phyloP scores from a whole-genome alignment of 2,888 invertebrate species.

The Cordylochernes scorpioides region DNA sequence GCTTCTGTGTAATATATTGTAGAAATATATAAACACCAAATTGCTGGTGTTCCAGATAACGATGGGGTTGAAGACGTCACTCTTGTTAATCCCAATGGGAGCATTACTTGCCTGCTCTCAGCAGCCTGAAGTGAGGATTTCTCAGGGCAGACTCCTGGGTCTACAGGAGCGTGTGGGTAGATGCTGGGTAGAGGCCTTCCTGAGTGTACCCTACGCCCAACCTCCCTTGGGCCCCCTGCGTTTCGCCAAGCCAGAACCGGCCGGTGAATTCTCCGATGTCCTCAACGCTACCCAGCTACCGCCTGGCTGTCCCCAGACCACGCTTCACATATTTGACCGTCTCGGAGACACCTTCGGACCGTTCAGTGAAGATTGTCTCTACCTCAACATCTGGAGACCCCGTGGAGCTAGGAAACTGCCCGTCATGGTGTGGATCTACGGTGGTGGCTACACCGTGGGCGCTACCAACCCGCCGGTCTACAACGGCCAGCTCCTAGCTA shows the following conservation, averaged over 20 bases:
- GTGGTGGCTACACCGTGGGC: slow-evolving; percentile 27
- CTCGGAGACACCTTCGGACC: slow-evolving; percentile 25
- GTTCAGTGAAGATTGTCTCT: slow-evolving; percentile 27
- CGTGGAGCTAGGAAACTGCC: slow-evolving; percentile 24
- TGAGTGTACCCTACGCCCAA: slow-evolving; percentile 23
- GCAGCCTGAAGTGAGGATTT: too few species aligned
- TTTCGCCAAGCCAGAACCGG: slow-evolving; percentile 20
- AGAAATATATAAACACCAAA: too few species aligned
- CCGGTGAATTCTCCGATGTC: slow-evolving; percentile 17
- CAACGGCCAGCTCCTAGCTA: slow-evolving; percentile 23
- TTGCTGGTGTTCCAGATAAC: too few species aligned
- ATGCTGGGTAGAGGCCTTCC: slow-evolving; percentile 18
- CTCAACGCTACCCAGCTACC: slow-evolving; percentile 22
- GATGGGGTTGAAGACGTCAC: too few species aligned
- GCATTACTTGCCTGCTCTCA: too few species aligned
- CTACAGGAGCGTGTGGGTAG: too few species aligned
- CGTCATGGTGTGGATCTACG: slow-evolving; percentile 19
- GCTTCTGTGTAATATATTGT: too few species aligned
- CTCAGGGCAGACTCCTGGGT: too few species aligned
- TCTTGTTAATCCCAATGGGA: too few species aligned
- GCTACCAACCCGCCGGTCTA: slow-evolving; percentile 24
- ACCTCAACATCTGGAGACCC: slow-evolving; percentile 28
- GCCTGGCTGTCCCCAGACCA: slow-evolving; percentile 22
- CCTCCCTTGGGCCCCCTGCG: slow-evolving; percentile 21
- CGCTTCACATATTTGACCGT: slow-evolving; percentile 19